phyloP scores from a whole-genome alignment of 2,797 vertebrate genomes.

The Dallia pectoralis region DNA sequence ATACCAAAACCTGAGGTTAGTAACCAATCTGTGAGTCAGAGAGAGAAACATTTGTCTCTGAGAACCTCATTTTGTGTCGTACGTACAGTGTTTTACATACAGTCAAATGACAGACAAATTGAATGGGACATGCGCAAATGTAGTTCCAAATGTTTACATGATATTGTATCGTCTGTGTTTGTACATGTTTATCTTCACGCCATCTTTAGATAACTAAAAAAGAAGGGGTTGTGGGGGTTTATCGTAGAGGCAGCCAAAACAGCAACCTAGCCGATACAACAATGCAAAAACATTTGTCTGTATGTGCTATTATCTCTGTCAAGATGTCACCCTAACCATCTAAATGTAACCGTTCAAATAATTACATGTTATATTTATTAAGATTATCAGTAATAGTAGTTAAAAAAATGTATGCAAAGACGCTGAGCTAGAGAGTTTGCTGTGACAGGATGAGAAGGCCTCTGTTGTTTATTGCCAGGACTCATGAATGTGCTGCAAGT shows the following conservation, averaged over 20 bases:
- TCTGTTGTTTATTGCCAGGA: too few relatives aligned
- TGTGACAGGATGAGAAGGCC: too few relatives aligned
- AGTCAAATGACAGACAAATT: conserved; percentile 60
- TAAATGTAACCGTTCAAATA: not conserved
- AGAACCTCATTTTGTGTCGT: not conserved
- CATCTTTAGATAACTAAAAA: not conserved
- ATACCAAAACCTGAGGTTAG: not conserved
- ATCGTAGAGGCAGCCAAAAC: not conserved
- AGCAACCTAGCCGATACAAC: not conserved
- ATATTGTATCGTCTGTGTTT: not conserved
- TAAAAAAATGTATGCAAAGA: not conserved
- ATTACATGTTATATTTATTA: not conserved
- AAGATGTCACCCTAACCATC: not conserved
- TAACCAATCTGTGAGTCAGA: not conserved
- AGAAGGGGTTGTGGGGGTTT: not conserved
- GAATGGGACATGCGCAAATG: not conserved
- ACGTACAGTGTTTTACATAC: conserved; percentile 55
- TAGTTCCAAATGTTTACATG: not conserved
- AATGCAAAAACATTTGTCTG: not conserved
- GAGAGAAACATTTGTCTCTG: not conserved
- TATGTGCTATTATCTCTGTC: not conserved
- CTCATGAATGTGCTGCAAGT: too few relatives aligned
- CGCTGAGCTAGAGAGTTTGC: too few relatives aligned
- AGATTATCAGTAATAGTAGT: not conserved
- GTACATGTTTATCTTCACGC: not conserved